Conservation (phyloP, 2,797 vertebrate genomes). For the Liasis olivaceus region DNA sequence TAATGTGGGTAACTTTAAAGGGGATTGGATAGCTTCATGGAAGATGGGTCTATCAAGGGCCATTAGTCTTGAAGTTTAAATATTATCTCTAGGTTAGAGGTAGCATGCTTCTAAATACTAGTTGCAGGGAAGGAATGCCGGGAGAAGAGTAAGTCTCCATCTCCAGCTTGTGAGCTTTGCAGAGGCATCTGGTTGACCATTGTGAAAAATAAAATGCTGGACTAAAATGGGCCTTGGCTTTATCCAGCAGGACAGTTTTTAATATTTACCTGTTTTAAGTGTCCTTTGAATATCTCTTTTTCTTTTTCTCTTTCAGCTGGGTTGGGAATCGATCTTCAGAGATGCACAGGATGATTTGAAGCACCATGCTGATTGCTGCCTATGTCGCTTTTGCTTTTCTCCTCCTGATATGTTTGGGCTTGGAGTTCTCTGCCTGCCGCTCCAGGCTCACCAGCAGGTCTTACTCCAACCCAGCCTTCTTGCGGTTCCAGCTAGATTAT, state of each 20-base stretch:
- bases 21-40: not conserved
- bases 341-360: slow-evolving; percentile 32
- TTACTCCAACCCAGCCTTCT: slow-evolving; percentile 87
- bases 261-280: not conserved
- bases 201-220: not conserved
- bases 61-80: not conserved
- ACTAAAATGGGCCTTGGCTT: not conserved
- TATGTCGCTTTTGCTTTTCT: slow-evolving; percentile 83
- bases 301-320: slow-evolving; percentile 17
- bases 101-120: not conserved
- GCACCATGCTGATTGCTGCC: slow-evolving; percentile 86
- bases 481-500: slow-evolving; percentile 85
- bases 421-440: slow-evolving; percentile 85
- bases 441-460: slow-evolving; percentile 75
- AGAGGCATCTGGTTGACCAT: not conserved
- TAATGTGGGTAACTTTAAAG: not conserved
- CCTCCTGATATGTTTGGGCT: slow-evolving; percentile 78
- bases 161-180: not conserved
- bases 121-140: not conserved
- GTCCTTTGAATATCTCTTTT: not conserved
- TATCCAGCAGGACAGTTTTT: not conserved
- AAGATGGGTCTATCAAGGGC: not conserved
- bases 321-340: slow-evolving; percentile 26
- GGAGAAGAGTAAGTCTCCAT: not conserved
- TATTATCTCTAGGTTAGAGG: not conserved